Conservation (phyloP, 2,797 vertebrate species). For the Holocentrus rufus region DNA sequence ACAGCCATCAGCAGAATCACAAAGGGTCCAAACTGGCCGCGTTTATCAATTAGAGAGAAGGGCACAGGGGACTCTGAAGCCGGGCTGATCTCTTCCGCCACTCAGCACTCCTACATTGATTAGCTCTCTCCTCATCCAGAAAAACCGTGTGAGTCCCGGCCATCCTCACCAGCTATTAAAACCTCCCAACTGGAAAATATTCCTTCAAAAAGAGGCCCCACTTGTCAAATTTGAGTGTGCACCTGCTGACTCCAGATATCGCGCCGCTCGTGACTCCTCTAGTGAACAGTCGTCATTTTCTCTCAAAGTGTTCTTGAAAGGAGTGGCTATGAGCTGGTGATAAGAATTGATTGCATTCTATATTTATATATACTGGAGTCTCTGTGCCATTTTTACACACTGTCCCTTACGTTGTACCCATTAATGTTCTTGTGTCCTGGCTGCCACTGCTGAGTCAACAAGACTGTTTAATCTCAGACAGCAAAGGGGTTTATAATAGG, state of each 20-base stretch:
- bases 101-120: slow-evolving; percentile 80
- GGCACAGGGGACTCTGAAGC: slow-evolving; percentile 65
- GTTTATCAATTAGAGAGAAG: slow-evolving; percentile 74
- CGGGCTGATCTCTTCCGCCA: slow-evolving; percentile 68
- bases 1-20: slow-evolving; percentile 71
- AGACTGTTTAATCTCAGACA: background rate
- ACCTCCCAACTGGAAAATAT: slow-evolving; percentile 73
- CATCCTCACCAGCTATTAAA: slow-evolving; percentile 66
- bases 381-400: slow-evolving; percentile 1
- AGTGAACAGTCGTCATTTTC: slow-evolving; percentile 29
- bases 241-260: slow-evolving; percentile 71
- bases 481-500: too few relatives aligned
- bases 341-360: slow-evolving; percentile 43
- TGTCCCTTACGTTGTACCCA: slow-evolving; percentile 7
- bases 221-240: slow-evolving; percentile 65
- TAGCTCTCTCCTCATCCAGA: slow-evolving; percentile 69
- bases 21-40: slow-evolving; percentile 63
- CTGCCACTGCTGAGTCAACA: slow-evolving; percentile 2
- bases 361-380: slow-evolving; percentile 22
- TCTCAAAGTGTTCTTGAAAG: slow-evolving; percentile 9
- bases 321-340: slow-evolving; percentile 32
- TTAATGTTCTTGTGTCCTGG: slow-evolving; percentile 8
- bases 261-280: slow-evolving; percentile 32
- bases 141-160: slow-evolving; percentile 42
- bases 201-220: slow-evolving; percentile 54